Conservation (phyloP, 2,113 vertebrate genomes). For the Oreochromis spilurus region DNA sequence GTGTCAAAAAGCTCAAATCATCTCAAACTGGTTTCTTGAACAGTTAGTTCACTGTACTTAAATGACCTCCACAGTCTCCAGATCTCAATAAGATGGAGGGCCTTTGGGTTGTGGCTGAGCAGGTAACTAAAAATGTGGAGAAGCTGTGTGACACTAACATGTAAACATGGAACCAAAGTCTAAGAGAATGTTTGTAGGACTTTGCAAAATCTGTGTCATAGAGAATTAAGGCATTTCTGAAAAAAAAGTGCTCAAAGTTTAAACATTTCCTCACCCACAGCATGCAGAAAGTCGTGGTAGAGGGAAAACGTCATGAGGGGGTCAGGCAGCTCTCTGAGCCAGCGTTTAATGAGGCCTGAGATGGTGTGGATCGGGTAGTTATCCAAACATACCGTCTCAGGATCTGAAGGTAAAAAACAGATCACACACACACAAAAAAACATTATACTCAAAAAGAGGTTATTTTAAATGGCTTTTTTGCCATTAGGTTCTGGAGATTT, state of each 20-base stretch:
- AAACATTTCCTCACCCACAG: slow-evolving; percentile 71
- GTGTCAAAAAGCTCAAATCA: not conserved
- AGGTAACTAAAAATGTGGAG: not conserved
- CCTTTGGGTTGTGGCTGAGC: not conserved
- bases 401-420: slow-evolving; percentile 69
- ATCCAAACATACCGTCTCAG: slow-evolving; percentile 74
- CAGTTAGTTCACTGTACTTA: not conserved
- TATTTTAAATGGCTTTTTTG: not conserved
- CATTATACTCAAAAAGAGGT: not conserved
- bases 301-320: slow-evolving; percentile 92
- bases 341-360: slow-evolving; percentile 89
- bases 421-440: not conserved
- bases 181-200: not conserved
- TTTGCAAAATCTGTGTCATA: not conserved
- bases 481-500: not conserved
- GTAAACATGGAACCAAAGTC: not conserved
- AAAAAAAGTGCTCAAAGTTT: not conserved
- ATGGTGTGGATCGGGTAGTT: slow-evolving; percentile 92
- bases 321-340: slow-evolving; percentile 91
- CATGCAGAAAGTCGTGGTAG: slow-evolving; percentile 88
- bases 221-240: not conserved
- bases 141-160: not conserved
- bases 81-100: not conserved
- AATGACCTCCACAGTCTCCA: not conserved
- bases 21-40: not conserved